phyloP scores from a whole-genome alignment of 2,797 vertebrate species.

The Sciurus vulgaris region DNA sequence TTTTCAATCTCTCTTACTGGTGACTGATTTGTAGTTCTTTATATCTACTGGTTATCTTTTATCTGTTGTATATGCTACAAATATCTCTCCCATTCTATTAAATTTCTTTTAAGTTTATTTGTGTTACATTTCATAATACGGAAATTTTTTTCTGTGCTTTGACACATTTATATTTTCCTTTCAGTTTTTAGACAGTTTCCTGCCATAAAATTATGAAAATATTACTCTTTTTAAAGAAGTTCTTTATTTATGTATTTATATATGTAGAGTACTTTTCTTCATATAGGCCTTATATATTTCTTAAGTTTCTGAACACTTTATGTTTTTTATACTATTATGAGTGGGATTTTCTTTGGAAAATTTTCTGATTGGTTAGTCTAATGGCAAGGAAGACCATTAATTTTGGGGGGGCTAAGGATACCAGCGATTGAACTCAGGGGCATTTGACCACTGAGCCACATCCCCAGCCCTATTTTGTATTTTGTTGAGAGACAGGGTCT shows the following conservation, averaged over 20 bases:
- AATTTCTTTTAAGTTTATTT: not conserved
- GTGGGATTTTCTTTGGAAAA: not conserved
- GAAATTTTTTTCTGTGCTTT: not conserved
- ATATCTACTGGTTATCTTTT: not conserved
- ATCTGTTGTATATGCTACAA: not conserved
- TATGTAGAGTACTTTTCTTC: not conserved
- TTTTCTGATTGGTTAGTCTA: not conserved
- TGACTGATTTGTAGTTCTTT: not conserved
- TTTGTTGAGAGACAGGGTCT: too few species aligned
- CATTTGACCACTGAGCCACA: too few species aligned
- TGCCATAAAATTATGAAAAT: constrained; percentile 1
- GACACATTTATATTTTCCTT: not conserved
- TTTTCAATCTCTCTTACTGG: too few species aligned
- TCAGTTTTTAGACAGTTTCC: not conserved
- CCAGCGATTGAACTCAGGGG: too few species aligned
- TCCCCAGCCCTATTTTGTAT: too few species aligned
- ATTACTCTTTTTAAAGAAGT: not conserved
- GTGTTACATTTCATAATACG: not conserved
- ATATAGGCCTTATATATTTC: not conserved
- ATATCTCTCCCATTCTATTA: not conserved
- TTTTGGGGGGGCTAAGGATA: not conserved
- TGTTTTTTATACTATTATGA: not conserved
- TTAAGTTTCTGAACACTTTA: not conserved
- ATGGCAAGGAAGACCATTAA: not conserved
- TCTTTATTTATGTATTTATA: not conserved